A percentile compares a stretch with the other conserved stretches of the same genome.
Evolutionary conservation across 1,140 invertebrate genomes (phyloP).

Genomic region (Spodoptera litura): DNA sequence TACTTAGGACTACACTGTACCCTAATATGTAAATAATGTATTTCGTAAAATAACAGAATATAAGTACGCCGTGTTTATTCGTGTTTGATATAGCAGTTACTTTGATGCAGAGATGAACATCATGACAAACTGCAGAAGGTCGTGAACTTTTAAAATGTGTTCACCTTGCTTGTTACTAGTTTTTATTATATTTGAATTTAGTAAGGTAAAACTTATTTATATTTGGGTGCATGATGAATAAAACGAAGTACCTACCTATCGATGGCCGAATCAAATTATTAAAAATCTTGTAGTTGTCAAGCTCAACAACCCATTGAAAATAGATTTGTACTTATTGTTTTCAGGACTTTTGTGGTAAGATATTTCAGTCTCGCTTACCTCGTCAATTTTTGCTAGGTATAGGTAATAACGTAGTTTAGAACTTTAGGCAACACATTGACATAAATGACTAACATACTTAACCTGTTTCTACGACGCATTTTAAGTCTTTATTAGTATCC

Average conservation of each 20-base stretch:
- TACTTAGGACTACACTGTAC: background rate
- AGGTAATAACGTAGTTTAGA: no score
- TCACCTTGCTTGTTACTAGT: slow-evolving; percentile 58
- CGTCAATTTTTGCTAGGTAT: no score
- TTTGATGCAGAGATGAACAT: slow-evolving; percentile 48
- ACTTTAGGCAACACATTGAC: no score
- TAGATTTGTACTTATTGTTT: no score
- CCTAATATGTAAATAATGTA: background rate
- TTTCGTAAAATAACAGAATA: slow-evolving; percentile 32
- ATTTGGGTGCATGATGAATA: background rate
- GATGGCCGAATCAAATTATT: background rate
- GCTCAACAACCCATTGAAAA: no score
- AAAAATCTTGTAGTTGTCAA: no score
- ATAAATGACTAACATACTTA: no score
- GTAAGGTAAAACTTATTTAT: slow-evolving; percentile 31
- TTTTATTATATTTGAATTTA: slow-evolving; percentile 45
- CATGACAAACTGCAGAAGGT: slow-evolving; percentile 60
- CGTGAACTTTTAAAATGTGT: slow-evolving; percentile 72
- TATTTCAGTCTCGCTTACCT: no score
- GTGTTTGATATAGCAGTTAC: background rate
- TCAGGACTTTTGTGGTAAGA: no score
- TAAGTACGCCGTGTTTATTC: background rate
- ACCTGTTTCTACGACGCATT: no score
- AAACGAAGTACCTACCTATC: background rate
- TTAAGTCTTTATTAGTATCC: no score